Base-by-base conservation (phyloP, 2,113 vertebrate species). In the Cepphus grylle region DNA sequence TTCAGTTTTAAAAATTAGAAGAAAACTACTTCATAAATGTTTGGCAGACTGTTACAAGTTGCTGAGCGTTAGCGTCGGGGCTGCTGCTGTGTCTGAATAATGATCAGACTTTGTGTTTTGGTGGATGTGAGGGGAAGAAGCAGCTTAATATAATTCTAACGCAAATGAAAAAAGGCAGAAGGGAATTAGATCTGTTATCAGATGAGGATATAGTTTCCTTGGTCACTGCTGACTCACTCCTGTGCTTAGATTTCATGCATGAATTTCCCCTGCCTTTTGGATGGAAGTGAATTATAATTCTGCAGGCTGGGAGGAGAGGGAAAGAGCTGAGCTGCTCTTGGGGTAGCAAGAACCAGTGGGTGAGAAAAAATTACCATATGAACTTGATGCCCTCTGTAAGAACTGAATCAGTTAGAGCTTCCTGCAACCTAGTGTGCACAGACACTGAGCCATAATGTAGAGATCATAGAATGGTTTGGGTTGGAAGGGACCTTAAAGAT, bases 361-460 rank as follows among this genome's bases (percentile, higher is more conserved):
- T 61, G 67, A 69, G 63, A 38, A 50, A n/a, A 56, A 36, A 15
- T 43, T 79, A 9, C 30, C 10, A 0, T 29, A 23, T 47, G 47
- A 52, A 6, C 74, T 70, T 12, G 36, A 32, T 90, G 66, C 36
- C 27, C 7, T 73, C 92, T 77, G 18, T 36, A 29, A 73, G 89
- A 79, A 19, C 23, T 43, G 55, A 40, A 16, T 40, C 12, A 11
- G 19, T 14, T n/a, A 47, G 40, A 82, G 27, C 38, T 88, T 45
- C 27, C 0, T 6, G 18, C 11, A 14, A 53, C 73, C 49, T 29
- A 2, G 36, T 0, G 20, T 14, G 45, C 55, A 40, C 74, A 47
- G n/a, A 4, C 0, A 0, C 36, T 73, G 72, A 20, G 15, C 55
- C 27, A 0, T 62, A 21, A 36, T 1, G 1, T 12, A 15, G 42